Base-by-base conservation (phyloP, 2,797 vertebrate genomes). In the Natrix natrix region DNA sequence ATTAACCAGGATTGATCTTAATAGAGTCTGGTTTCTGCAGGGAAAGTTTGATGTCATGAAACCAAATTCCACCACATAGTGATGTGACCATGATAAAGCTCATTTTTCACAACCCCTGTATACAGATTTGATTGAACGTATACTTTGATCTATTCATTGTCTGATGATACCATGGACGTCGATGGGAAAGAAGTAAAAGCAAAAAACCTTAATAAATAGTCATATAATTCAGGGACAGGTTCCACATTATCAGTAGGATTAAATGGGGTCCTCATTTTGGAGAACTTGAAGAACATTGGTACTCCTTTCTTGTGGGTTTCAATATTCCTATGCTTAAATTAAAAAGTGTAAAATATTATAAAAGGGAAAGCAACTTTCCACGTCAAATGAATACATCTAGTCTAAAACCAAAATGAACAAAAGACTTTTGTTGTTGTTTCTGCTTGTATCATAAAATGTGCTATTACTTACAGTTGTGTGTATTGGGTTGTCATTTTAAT, bases 401-500 rank as follows among this genome's bases (percentile, higher is more conserved):
- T 55, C 54, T 55, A 22, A 90, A 37, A 83, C n/a, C n/a, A 86
- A 54, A 78, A 54, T 83, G 12, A 61, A 55, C 74, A 90, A 56
- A 63, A 4, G 5, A 6, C 1, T 11, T 69, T 37, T 90, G 57
- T 90, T 55, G n/a, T 90, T 86, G n/a, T 26, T 78, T 60, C 56
- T 90, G 52, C 22, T 56, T 56, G 52, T 90, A 28, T 11, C 37
- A 14, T 17, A 28, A 56, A 59, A 55, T n/a, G 48, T 92, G 13
- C 6, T 7, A 3, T 5, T 1, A 5, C 28, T 89, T 96, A 92
- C 57, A 26, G 89, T 0, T n/a, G 88, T 93, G 22, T 90, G 60
- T 92, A 88, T 88, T 91, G 94, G n/a, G 90, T 95, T 95, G 43
- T 57, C n/a, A 48, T 92, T 26, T 48, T 93, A 32, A 74, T 60